Evolutionary conservation across 1,140 invertebrate species (phyloP).

Genomic region (Mizuhopecten yessoensis): DNA sequence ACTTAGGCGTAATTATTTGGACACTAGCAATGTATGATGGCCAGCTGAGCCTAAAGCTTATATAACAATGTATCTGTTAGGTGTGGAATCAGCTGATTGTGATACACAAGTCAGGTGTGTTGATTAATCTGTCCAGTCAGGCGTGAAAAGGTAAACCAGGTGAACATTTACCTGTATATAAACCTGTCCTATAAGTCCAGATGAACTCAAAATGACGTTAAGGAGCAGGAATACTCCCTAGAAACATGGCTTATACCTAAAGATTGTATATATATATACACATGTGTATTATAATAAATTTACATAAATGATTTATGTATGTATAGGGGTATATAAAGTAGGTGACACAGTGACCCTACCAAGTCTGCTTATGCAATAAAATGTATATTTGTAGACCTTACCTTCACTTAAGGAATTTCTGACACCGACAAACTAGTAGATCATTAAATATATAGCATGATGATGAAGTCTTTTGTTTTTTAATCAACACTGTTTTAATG

Average conservation of each 20-base stretch:
- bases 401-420: too few species aligned
- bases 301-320: not conserved
- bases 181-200: not conserved
- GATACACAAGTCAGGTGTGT: not conserved
- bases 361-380: slow-evolving; percentile 10
- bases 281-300: not conserved
- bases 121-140: not conserved
- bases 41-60: not conserved
- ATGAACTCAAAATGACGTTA: not conserved
- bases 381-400: not conserved
- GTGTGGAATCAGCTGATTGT: not conserved
- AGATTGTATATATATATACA: not conserved
- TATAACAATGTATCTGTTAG: not conserved
- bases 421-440: too few species aligned
- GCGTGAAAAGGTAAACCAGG: slow-evolving; percentile 10
- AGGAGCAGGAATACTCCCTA: not conserved
- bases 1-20: not conserved
- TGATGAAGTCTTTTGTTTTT: too few species aligned
- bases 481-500: too few species aligned
- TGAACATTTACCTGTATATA: slow-evolving; percentile 12
- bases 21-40: not conserved
- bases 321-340: too few species aligned
- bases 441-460: too few species aligned
- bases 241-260: not conserved
- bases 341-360: not conserved